Percentiles rank a stretch among this genome's conserved stretches.
These are phyloP conservation scores for Melierax canorus DNA, from an alignment of 2,113 vertebrate species.

Conservation along the genomic window DNA sequence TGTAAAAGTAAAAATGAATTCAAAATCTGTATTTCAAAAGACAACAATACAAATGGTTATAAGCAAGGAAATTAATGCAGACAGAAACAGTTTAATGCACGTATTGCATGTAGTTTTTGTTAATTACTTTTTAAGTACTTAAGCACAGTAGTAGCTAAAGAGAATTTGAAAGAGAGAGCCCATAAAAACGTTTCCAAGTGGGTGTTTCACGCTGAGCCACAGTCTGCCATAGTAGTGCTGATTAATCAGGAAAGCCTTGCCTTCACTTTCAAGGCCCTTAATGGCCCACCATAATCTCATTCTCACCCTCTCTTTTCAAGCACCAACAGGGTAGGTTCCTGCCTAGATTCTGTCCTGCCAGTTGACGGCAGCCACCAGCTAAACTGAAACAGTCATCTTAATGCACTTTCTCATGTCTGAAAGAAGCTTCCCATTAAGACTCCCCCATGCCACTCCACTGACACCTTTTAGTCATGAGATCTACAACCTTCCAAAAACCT, in stretches of 20 bases:
- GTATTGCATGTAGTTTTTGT: not conserved
- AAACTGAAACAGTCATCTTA: not conserved
- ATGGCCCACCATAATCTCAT: not conserved
- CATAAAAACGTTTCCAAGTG: not conserved
- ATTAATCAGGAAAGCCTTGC: not conserved
- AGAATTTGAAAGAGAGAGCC: constrained; percentile 6
- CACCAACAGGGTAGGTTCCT: not conserved
- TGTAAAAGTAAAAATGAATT: not conserved
- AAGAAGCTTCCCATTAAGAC: not conserved
- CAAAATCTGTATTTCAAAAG: not conserved
- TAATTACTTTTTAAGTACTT: constrained; percentile 56
- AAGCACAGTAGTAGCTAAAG: constrained; percentile 34
- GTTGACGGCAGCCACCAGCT: not conserved
- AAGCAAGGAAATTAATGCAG: not conserved
- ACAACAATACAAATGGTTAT: not conserved
- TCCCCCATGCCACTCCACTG: not conserved
- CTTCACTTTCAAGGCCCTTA: not conserved
- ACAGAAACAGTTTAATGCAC: not conserved
- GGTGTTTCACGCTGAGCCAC: not conserved
- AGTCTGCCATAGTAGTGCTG: not conserved
- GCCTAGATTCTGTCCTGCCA: not conserved
- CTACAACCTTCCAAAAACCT: not conserved
- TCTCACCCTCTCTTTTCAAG: not conserved
- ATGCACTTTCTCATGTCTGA: not conserved
- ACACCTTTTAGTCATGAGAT: not conserved